Conservation (phyloP, 1,140 invertebrate species). For the Cydia strobilella region DNA sequence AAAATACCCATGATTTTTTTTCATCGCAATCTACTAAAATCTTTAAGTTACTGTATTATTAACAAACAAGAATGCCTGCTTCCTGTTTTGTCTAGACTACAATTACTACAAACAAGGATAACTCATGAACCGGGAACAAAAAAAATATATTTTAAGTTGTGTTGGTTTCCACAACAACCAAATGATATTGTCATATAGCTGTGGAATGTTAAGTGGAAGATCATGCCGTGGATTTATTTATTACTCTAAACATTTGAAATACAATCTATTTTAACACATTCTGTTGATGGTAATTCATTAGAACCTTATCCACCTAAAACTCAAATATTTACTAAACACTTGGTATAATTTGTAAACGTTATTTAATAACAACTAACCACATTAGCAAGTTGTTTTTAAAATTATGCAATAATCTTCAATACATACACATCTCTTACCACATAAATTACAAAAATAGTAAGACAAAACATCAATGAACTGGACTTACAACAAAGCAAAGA, state of each 20-base stretch:
- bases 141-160: background rate
- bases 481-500: background rate
- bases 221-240: slow-evolving; percentile 1
- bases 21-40: background rate
- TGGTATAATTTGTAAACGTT: background rate
- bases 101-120: background rate
- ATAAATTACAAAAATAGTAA: no score
- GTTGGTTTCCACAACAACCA: background rate
- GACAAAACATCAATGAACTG: no score
- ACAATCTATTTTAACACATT: background rate
- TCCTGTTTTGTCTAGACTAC: background rate
- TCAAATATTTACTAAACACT: background rate
- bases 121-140: background rate
- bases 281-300: background rate
- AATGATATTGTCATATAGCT: slow-evolving; percentile 6
- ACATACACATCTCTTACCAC: no score
- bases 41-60: background rate
- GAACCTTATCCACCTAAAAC: background rate
- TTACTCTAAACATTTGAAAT: background rate
- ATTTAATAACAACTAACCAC: background rate
- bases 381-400: background rate
- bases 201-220: slow-evolving; percentile 22
- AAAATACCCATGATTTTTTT: background rate
- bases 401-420: no score
- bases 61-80: background rate